Evolutionary conservation across 2,113 vertebrate genomes (phyloP).

Genomic region (Lethenteron reissneri): DNA sequence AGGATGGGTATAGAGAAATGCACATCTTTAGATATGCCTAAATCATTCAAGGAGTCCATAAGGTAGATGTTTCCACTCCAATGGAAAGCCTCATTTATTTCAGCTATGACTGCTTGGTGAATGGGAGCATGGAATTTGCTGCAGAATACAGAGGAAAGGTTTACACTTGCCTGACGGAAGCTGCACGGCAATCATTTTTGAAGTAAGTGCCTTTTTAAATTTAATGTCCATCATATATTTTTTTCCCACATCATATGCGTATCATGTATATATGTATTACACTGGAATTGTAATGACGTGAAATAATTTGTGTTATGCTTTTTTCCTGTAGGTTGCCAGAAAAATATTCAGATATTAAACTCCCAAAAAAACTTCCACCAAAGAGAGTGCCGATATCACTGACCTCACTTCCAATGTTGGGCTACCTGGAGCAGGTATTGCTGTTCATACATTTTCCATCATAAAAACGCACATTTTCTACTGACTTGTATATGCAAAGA

Average conservation of each 20-base stretch:
- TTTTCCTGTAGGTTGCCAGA: slow-evolving; percentile 33
- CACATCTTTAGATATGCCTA: background rate
- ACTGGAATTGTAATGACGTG: background rate
- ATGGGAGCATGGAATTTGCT: slow-evolving; percentile 38
- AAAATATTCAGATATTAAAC: slow-evolving; percentile 46
- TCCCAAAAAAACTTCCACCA: slow-evolving; percentile 62
- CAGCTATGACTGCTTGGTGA: slow-evolving; percentile 65
- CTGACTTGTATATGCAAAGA: no score
- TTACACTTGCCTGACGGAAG: slow-evolving; percentile 46
- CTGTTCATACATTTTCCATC: no score
- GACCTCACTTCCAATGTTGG: slow-evolving; percentile 50
- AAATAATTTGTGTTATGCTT: background rate
- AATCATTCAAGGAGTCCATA: slow-evolving; percentile 7
- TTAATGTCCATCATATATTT: background rate
- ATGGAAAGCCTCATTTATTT: slow-evolving; percentile 10
- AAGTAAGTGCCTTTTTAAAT: slow-evolving; percentile 26
- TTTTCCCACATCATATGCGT: background rate
- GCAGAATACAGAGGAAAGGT: slow-evolving; percentile 43
- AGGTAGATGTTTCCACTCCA: slow-evolving; percentile 6
- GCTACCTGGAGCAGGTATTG: slow-evolving; percentile 71
- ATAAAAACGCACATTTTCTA: no score
- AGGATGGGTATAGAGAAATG: slow-evolving; percentile 2
- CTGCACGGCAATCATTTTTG: slow-evolving; percentile 56
- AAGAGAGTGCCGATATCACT: slow-evolving; percentile 37
- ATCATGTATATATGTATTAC: background rate